Evolutionary conservation across 2,113 vertebrate genomes (phyloP).

Genomic region (Brachionichthys hirsutus): DNA sequence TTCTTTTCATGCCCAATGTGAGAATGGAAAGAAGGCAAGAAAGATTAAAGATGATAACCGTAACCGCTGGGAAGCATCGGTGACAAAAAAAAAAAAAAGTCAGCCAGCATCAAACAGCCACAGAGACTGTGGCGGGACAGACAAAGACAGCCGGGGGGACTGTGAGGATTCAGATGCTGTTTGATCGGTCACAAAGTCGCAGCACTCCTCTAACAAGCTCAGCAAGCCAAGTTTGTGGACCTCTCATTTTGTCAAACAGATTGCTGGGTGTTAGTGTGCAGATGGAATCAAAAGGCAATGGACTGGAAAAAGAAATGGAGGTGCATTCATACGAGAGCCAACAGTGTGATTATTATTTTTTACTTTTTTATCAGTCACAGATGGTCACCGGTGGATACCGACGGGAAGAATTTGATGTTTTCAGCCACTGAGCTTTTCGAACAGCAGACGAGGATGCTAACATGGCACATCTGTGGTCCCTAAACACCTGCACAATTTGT

Average conservation of each 20-base stretch:
- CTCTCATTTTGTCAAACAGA: conserved; percentile 13
- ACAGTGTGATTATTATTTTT: conserved; percentile 25
- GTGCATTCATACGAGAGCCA: background rate
- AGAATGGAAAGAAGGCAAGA: background rate
- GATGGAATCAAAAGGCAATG: conserved; percentile 23
- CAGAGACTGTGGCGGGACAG: background rate
- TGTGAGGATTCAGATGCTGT: conserved; percentile 23
- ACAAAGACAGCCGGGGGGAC: conserved; percentile 35
- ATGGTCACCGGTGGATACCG: conserved; percentile 26
- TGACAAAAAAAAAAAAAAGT: conserved; percentile 30
- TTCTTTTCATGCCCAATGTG: conserved; percentile 4
- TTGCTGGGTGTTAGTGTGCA: conserved; percentile 2
- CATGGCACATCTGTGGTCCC: background rate
- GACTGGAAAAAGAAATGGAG: conserved; percentile 9
- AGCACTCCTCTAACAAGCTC: conserved; percentile 42
- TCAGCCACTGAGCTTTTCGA: conserved; percentile 15
- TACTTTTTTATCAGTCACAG: conserved; percentile 22
- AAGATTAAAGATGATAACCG: conserved; percentile 28
- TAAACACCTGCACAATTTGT: conserved; percentile 4
- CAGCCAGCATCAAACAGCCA: conserved; percentile 5
- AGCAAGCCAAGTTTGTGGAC: background rate
- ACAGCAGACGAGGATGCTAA: background rate
- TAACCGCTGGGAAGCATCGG: background rate
- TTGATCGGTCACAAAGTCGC: conserved; percentile 42
- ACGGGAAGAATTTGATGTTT: conserved; percentile 26